These are phyloP conservation scores for Apis cerana DNA, from an alignment of 1,140 invertebrate genomes.

Conservation along the genomic window DNA sequence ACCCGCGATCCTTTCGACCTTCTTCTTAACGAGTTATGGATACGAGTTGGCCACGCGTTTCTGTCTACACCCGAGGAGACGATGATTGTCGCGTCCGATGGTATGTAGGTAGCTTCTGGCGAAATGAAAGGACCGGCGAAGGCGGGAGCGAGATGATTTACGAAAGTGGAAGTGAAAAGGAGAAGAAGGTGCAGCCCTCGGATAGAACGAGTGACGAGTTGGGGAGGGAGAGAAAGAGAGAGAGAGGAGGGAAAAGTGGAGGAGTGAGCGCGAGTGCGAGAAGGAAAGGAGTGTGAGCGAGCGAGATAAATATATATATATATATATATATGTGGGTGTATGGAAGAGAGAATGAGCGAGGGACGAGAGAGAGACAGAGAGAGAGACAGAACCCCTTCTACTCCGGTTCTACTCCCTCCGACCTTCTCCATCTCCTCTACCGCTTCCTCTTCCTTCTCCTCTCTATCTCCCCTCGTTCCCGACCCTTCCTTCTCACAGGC, in stretches of 20 bases:
- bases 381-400: slow-evolving; percentile 28
- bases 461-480: slow-evolving; percentile 55
- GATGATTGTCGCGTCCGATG: slow-evolving; percentile 14
- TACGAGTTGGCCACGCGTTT: slow-evolving; percentile 49
- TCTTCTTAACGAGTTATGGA: slow-evolving; percentile 39
- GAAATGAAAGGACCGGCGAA: slow-evolving; percentile 48
- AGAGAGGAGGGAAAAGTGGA: neutral
- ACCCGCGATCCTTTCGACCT: slow-evolving; percentile 18
- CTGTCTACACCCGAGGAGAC: neutral
- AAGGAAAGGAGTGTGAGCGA: neutral
- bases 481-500: slow-evolving; percentile 67
- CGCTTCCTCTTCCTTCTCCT: slow-evolving; percentile 61
- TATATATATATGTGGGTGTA: too few relatives aligned
- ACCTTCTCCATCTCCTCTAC: slow-evolving; percentile 50
- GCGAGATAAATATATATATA: neutral
- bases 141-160: slow-evolving; percentile 22
- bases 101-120: slow-evolving; percentile 37
- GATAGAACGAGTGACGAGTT: neutral
- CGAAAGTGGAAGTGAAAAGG: neutral
- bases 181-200: neutral
- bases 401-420: slow-evolving; percentile 44
- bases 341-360: neutral
- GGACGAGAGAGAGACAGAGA: slow-evolving; percentile 12
- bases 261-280: slow-evolving; percentile 1
- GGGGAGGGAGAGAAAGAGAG: neutral